phyloP scores from a whole-genome alignment of 2,113 vertebrate genomes.

The Macaca mulatta region DNA sequence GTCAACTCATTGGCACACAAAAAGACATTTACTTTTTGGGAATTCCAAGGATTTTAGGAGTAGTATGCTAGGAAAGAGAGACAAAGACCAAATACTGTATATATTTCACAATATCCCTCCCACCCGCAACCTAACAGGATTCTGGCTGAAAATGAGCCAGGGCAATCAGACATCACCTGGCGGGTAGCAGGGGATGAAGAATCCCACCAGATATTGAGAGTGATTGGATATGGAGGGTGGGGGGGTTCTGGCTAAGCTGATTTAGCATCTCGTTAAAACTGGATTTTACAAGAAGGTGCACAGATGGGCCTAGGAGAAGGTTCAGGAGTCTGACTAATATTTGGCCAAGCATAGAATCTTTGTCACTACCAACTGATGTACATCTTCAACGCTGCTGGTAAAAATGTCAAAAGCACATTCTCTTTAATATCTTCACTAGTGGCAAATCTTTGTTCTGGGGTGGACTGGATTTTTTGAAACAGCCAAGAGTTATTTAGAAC shows the following conservation, averaged over 20 bases:
- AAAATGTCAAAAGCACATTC: neutral
- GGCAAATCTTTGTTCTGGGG: neutral
- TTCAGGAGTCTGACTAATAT: neutral
- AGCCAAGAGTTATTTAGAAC: constrained; percentile 4
- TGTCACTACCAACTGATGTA: neutral
- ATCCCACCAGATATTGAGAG: neutral
- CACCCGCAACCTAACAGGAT: neutral
- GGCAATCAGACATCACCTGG: neutral
- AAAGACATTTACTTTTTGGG: neutral
- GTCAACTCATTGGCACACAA: neutral
- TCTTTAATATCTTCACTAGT: neutral
- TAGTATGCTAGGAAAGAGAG: neutral
- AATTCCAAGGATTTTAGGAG: neutral
- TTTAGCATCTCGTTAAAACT: neutral
- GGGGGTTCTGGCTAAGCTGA: neutral
- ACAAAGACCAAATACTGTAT: neutral
- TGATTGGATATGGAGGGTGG: neutral
- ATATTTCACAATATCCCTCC: neutral
- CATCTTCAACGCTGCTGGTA: neutral
- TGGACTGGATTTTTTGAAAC: neutral
- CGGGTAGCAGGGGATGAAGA: neutral
- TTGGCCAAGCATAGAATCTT: neutral
- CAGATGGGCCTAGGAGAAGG: neutral
- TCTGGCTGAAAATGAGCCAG: neutral
- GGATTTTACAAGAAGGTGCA: neutral